Evolutionary conservation across 2,797 vertebrate species (phyloP).

Genomic region (Hydrolagus colliei): DNA sequence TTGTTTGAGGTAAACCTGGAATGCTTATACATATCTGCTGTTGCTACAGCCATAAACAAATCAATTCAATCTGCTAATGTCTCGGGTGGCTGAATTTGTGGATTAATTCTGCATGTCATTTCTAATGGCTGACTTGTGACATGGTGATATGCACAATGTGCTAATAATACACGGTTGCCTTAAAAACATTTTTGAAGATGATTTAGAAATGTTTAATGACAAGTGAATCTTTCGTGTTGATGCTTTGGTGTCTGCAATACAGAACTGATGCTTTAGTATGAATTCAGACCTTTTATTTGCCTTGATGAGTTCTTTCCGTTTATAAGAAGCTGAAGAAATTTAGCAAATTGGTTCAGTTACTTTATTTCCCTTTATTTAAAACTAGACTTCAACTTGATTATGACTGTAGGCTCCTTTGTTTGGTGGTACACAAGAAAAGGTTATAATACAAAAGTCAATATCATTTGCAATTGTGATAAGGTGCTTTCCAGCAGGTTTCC

Average conservation of each 20-base stretch:
- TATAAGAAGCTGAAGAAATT: neutral
- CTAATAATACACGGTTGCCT: neutral
- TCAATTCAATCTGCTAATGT: neutral
- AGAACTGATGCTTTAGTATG: neutral
- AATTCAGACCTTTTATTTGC: too few species aligned
- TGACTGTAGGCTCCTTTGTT: neutral
- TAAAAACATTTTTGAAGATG: neutral
- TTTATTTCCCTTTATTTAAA: too few species aligned
- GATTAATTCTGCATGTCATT: neutral
- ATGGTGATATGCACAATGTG: neutral
- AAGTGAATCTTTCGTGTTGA: neutral
- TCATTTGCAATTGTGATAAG: neutral
- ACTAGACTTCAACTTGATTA: too few species aligned
- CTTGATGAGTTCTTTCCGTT: too few species aligned
- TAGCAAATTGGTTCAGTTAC: neutral
- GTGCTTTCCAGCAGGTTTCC: neutral
- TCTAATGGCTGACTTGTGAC: neutral
- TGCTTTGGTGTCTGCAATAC: neutral
- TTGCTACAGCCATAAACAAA: neutral
- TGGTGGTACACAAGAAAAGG: neutral
- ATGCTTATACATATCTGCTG: neutral
- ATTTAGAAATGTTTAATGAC: neutral
- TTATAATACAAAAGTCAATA: neutral
- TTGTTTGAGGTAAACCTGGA: slow-evolving; percentile 76
- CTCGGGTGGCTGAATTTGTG: neutral